Evolutionary conservation across 2,113 vertebrate genomes (phyloP).

Genomic region (Eretmochelys imbricata): DNA sequence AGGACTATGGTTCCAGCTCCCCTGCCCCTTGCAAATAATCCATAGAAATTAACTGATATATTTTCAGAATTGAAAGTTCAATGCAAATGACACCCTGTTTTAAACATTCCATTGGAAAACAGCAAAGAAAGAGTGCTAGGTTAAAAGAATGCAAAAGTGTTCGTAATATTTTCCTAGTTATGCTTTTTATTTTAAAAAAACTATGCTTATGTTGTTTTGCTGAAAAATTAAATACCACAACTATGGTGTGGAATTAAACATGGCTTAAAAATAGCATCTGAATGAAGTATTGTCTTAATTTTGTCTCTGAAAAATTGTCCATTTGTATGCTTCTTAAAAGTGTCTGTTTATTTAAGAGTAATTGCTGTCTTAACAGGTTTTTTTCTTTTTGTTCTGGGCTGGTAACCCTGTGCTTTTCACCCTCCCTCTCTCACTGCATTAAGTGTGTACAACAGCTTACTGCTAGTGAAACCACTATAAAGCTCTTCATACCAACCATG

Average conservation of each 20-base stretch:
- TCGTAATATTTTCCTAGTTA: slow-evolving; percentile 4
- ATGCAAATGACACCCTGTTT: not conserved
- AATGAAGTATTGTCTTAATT: slow-evolving; percentile 59
- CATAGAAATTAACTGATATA: not conserved
- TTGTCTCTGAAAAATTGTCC: slow-evolving; percentile 21
- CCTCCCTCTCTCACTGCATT: not conserved
- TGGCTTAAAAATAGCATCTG: slow-evolving; percentile 49
- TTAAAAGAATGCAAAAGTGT: not conserved
- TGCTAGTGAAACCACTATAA: slow-evolving; percentile 34
- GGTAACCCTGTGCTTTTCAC: slow-evolving; percentile 6
- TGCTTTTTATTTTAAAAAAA: not conserved
- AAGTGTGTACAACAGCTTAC: not conserved
- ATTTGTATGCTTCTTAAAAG: not conserved
- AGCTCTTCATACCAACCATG: not conserved
- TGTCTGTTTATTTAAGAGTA: slow-evolving; percentile 27
- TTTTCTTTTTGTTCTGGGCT: slow-evolving; percentile 32
- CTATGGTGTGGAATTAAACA: slow-evolving; percentile 48
- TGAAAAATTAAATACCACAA: not conserved
- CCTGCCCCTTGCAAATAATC: not conserved
- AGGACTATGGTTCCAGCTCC: not conserved
- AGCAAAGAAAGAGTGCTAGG: not conserved
- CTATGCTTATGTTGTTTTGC: slow-evolving; percentile 18
- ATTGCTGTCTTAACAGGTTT: not conserved
- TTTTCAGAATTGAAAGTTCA: not conserved
- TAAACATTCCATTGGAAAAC: not conserved